Base-by-base conservation (phyloP, 2,113 vertebrate species). In the Scartelaos histophorus region DNA sequence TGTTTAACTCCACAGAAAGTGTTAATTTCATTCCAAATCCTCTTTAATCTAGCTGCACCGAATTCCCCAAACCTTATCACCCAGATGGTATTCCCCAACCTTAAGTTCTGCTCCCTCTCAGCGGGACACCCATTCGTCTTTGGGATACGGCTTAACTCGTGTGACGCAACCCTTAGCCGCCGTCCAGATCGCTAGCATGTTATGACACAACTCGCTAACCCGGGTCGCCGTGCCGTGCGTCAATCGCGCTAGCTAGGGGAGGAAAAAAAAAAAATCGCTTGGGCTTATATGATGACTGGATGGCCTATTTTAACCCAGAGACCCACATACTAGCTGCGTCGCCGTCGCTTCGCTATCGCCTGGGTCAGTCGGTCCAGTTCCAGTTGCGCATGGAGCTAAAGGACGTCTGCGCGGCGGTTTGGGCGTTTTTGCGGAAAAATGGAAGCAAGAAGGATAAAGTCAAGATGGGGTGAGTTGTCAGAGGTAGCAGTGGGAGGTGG, bases 291-390 rank as follows among this genome's bases (percentile, higher is more conserved):
- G 77, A 87, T 85, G 82, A 75, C 74, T 51, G 62, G 56, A 45
- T 91, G 88, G 86, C 88, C 90, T 88, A 85, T 56, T 91, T 93
- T 75, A 69, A 69, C 79, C 67, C 6, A 34, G 46, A 89, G 85
- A 88, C 78, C 81, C 82, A 88, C 82, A 80, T 85, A 74, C 58
- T 34, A 61, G 25, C 25, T 12, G 56, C 58, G 58, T 25, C 56
- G 58, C 58, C 56, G 5, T 12, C 15, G 70, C 62, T 47, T 58
- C 66, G 49, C 15, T 15, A 9, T 70, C 0, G 77, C 76, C 79
- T 79, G 61, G 87, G 84, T 84, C 79, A 72, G 57, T 67, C 15
- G 38, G 54, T 38, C 17, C 29, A 4, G 5, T 9, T 21, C n/a
- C 22, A 5, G 54, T 46, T 75, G 2, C 81, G 9, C 13, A 82